Evolutionary conservation across 2,888 invertebrate genomes (phyloP), one percentile per base, ranked within the genome.

Genomic region (Drosophila siamana): DNA sequence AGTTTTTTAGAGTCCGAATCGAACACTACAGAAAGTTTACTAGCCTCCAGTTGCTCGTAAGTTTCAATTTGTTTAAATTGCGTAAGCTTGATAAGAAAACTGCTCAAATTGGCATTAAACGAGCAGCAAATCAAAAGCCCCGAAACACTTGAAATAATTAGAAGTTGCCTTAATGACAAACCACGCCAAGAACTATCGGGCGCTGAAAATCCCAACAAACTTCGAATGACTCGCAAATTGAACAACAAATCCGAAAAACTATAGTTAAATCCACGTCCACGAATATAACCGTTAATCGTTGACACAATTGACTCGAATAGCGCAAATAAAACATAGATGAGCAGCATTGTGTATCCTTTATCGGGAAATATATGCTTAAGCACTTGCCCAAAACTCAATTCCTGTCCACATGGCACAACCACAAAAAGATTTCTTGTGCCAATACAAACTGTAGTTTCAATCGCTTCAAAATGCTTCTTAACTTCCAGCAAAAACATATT

Each of bases 21-120:
- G 1, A 82, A 47, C 0, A 54, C 0, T 0, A 86, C 74, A 0
- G 74, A 60, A 7, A 82, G 3, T 1, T 51, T 8, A 4, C 78
- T 79, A 1, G 50, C 48, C 6, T 19, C 22, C 7, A 86, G 55
- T 22, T 82, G 36, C 0, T 64, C 26, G 2, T 47, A 79, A 30
- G 8, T 77, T 2, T 40, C 9, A 0, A 86, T 74, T 6, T 47
- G 38, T 1, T 19, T 13, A 6, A 28, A 13, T 1, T 61, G 60
- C 0, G 77, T 80, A 4, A 8, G 41, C 9, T 52, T 69, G 41
- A 70, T 82, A 9, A 83, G 2, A 4, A 79, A 7, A 2, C 69
- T 62, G 38, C 63, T 79, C 1, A 57, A 2, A 0, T 22, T n/a
- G 5, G 69, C 83, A 2, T 16, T 60, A 0, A 40, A 26, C 2